phyloP scores from a whole-genome alignment of 2,113 vertebrate species.

The Spizaetus ornatus region DNA sequence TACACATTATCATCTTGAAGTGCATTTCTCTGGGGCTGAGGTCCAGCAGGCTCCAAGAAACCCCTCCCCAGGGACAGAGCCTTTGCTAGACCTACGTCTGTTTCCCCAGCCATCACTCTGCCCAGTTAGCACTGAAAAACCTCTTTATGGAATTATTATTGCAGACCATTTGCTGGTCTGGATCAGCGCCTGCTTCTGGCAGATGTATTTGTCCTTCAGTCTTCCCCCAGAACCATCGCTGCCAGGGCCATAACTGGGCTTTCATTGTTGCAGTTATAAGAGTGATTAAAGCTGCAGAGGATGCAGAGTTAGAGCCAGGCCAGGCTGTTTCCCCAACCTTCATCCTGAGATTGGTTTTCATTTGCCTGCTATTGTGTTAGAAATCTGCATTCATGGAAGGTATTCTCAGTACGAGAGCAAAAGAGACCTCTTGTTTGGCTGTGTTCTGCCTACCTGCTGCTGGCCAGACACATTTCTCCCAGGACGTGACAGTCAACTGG shows the following conservation, averaged over 20 bases:
- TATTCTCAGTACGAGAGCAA: background rate
- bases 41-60: background rate
- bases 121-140: background rate
- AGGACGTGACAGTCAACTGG: too few species aligned
- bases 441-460: background rate
- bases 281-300: background rate
- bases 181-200: background rate
- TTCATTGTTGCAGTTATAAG: background rate
- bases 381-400: background rate
- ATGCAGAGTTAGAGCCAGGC: background rate
- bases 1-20: background rate
- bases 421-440: background rate
- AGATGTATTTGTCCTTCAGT: background rate
- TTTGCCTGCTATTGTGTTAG: background rate
- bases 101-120: fast-evolving
- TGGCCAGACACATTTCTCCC: background rate
- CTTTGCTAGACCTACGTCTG: background rate
- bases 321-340: background rate
- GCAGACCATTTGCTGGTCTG: background rate
- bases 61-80: background rate
- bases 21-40: background rate
- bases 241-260: background rate
- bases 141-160: background rate
- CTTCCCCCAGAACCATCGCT: background rate
- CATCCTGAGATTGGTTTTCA: background rate